Base-by-base conservation (phyloP, 2,888 invertebrate genomes). In the Drosophila rellima region DNA sequence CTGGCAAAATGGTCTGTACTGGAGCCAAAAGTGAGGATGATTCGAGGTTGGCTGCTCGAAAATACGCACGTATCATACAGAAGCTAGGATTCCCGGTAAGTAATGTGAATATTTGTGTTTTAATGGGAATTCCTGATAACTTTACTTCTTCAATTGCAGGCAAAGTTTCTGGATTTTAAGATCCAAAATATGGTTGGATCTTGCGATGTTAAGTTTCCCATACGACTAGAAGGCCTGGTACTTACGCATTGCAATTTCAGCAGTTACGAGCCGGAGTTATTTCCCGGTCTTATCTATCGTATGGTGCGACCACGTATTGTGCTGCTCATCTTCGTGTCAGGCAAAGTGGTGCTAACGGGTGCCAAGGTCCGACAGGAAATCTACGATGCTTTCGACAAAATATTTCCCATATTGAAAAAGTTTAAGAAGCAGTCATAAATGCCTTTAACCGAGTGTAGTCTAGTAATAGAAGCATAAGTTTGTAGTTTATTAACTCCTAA, bases 231-330 rank as follows among this genome's bases (percentile, higher is more conserved):
- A 93, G 96, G 95, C 85, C 94, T 95, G 89, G 95, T 95, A 89
- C 94, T 95, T 79, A 95, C 94, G 84, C 97, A 95, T 93, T 96
- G 94, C 85, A 96, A 95, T 93, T 97, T 94, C 90, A 95, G 95
- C 89, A 95, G 95, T 2, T 99, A 99, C 92, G 99, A 99, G 93
- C 99, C 99, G 0, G 99, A 99, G 93, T 94, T 99, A 47, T 99
- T 99, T 92, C 99, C 99, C 45, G 99, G 99, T 77, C 95, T 99
- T 44, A 98, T 99, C 85, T 99, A 99, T 92, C 95, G 99, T 90
- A 98, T 99, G 98, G 97, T 99, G 60, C 97, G 98, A 92, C 99
- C 99, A 7, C 95, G 98, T 90, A 97, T 99, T 90, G 99, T 99
- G 4, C 94, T 99, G 75, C 94, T 99, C 54, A 99, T 99, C 89